Conservation (phyloP, 1,140 invertebrate genomes). For the Tetramorium simillimum region DNA sequence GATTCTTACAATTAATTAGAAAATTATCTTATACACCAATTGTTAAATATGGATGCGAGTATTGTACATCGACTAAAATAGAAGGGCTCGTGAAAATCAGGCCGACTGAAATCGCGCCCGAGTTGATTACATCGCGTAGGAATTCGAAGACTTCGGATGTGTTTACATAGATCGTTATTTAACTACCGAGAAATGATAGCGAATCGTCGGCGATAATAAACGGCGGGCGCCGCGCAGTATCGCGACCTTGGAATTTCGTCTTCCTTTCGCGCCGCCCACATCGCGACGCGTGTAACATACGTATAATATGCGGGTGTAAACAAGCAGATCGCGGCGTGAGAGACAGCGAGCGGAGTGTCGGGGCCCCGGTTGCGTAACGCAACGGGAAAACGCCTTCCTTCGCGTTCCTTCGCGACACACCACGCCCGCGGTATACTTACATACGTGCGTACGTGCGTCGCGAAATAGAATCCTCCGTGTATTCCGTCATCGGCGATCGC, state of each 20-base stretch:
- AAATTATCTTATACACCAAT: too few relatives aligned
- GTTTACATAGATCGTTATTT: neutral
- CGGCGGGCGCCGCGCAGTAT: neutral
- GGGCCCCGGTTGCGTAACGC: conserved; percentile 40
- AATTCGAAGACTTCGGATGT: conserved; percentile 9
- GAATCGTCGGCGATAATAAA: conserved; percentile 1
- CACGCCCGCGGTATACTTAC: conserved; percentile 22
- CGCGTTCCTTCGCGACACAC: conserved; percentile 18
- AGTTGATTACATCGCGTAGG: neutral
- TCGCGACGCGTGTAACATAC: neutral
- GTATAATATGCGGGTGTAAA: neutral
- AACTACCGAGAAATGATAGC: neutral
- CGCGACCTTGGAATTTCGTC: conserved; percentile 58
- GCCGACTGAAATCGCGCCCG: neutral
- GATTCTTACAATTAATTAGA: too few relatives aligned
- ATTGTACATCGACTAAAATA: neutral
- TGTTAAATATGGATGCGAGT: neutral
- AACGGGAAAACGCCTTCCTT: conserved; percentile 20
- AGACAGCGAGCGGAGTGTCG: neutral
- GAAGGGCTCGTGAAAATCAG: neutral
- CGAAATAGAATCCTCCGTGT: neutral
- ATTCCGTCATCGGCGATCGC: neutral
- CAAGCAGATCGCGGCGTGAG: conserved; percentile 14
- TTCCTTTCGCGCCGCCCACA: conserved; percentile 44
- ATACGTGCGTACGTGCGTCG: neutral